Conservation (phyloP, 2,113 vertebrate genomes). For the Silurus glanis region DNA sequence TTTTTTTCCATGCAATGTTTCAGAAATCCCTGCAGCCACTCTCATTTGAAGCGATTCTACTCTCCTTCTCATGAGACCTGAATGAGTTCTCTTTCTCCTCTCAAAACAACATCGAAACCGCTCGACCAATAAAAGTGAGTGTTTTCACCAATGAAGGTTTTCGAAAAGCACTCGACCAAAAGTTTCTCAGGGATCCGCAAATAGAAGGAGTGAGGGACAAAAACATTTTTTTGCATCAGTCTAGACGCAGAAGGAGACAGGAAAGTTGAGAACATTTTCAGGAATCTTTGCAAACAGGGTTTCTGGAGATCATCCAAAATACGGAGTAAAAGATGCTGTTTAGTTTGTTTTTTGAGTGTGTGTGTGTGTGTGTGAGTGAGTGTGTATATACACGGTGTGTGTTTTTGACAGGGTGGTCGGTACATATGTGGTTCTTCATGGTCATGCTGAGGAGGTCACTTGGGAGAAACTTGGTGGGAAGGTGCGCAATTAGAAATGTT, state of each 20-base stretch:
- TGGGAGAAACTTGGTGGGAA: not conserved
- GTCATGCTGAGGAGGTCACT: not conserved
- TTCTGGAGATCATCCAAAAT: not conserved
- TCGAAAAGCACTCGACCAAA: not conserved
- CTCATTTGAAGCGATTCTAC: not conserved
- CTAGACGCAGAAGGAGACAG: not conserved
- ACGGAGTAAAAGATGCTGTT: not conserved
- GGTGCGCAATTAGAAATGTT: not conserved
- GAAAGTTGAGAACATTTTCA: not conserved
- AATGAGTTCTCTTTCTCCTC: not conserved
- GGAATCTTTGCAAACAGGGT: not conserved
- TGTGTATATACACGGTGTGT: not conserved
- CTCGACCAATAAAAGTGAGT: too few relatives aligned
- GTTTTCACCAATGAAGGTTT: not conserved
- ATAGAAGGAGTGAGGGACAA: too few relatives aligned
- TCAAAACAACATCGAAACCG: not conserved
- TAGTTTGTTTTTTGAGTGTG: not conserved
- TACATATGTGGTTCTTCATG: not conserved
- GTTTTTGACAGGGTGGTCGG: not conserved
- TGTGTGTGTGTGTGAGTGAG: not conserved
- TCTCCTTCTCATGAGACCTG: not conserved
- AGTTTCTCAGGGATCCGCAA: not conserved
- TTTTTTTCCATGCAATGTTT: conserved; percentile 11
- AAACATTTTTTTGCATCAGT: too few relatives aligned
- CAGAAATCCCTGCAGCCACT: not conserved